Evolutionary conservation across 2,113 vertebrate genomes (phyloP).

Genomic region (Capra hircus): DNA sequence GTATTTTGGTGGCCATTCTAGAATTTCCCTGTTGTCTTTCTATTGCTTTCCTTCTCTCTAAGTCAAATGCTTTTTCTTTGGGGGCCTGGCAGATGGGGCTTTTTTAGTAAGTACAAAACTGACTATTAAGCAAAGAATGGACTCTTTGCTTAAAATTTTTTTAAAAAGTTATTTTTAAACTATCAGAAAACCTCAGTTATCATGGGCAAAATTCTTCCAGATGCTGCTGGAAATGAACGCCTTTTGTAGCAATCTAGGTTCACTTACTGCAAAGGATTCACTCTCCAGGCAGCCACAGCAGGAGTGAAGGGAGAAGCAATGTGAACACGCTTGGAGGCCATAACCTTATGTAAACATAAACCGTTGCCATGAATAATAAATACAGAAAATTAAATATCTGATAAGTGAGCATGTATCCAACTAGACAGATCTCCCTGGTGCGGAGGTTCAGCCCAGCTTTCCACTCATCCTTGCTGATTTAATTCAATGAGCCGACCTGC

Average conservation of each 20-base stretch:
- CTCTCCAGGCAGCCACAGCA: not conserved
- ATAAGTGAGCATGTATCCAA: not conserved
- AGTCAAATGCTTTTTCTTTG: not conserved
- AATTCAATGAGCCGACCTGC: constrained; percentile 96
- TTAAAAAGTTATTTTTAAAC: not conserved
- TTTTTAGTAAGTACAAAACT: not conserved
- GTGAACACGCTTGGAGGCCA: not conserved
- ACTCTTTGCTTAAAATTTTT: not conserved
- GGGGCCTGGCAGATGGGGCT: not conserved
- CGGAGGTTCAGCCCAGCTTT: constrained; percentile 10
- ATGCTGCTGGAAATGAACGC: not conserved
- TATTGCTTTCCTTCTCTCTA: not conserved
- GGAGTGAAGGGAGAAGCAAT: not conserved
- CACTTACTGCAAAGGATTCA: not conserved
- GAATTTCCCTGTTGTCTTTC: not conserved
- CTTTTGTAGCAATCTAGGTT: not conserved
- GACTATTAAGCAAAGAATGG: not conserved
- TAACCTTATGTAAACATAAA: not conserved
- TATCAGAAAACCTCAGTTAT: not conserved
- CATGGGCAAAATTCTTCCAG: not conserved
- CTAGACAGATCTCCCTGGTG: not conserved
- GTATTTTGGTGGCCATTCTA: not conserved
- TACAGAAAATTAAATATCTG: not conserved
- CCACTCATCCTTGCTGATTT: constrained; percentile 86
- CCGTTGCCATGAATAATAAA: not conserved